phyloP scores from a whole-genome alignment of 2,888 invertebrate genomes.

The Drosophila flavopinicola region DNA sequence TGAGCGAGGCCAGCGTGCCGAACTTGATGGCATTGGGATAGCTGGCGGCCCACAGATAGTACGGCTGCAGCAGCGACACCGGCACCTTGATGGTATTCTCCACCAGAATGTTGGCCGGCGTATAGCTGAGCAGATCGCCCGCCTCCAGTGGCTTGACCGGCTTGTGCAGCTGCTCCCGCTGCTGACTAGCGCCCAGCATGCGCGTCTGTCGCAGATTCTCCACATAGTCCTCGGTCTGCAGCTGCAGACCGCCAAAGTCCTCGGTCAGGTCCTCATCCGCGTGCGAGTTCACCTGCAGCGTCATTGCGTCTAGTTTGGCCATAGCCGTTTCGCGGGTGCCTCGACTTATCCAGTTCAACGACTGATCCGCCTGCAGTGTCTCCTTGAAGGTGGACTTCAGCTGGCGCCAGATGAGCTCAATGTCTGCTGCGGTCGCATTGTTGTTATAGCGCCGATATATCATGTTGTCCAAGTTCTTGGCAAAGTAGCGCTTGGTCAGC shows the following conservation, averaged over 20 bases:
- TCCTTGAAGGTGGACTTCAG: conserved; percentile 70
- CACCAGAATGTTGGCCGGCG: conserved; percentile 72
- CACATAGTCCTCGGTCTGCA: conserved; percentile 61
- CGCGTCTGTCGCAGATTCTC: conserved; percentile 55
- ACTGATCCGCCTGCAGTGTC: conserved; percentile 46
- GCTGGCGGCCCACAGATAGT: conserved; percentile 68
- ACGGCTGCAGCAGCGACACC: conserved; percentile 78
- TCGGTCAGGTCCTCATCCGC: conserved; percentile 59
- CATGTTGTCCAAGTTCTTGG: conserved; percentile 81
- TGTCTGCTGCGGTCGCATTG: conserved; percentile 63
- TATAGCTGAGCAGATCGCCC: conserved; percentile 58
- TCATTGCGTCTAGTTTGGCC: conserved; percentile 72
- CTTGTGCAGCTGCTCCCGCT: conserved; percentile 51
- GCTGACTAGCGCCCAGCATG: background rate
- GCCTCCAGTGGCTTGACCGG: conserved; percentile 63
- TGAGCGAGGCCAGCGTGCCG: conserved; percentile 71
- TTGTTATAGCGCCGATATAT: conserved; percentile 71
- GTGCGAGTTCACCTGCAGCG: conserved; percentile 70
- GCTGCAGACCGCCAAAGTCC: conserved; percentile 65
- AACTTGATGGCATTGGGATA: conserved; percentile 80
- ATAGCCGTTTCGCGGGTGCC: conserved; percentile 65
- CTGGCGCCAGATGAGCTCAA: conserved; percentile 76
- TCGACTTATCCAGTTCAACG: conserved; percentile 66
- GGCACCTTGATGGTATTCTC: conserved; percentile 80
- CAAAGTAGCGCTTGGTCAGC: conserved; percentile 65